A percentile compares a stretch with the other conserved stretches of the same genome.
Conservation (phyloP, 2,113 vertebrate genomes). For the Chauna torquata region DNA sequence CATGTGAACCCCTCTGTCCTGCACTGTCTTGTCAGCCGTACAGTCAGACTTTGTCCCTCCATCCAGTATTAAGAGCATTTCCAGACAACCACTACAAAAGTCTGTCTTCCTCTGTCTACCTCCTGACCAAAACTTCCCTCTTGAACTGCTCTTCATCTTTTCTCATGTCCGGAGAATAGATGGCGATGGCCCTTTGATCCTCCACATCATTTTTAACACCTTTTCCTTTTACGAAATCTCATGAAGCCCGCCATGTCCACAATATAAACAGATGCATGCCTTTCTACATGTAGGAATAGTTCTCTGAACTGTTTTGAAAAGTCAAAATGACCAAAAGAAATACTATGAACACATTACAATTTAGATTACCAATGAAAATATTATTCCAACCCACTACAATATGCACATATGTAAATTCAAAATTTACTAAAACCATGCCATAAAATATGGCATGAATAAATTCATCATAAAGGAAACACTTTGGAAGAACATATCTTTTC, state of each 20-base stretch:
- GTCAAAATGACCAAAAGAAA: background rate
- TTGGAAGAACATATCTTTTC: background rate
- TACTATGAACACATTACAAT: background rate
- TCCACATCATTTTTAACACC: background rate
- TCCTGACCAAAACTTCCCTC: background rate
- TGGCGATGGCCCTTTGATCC: fast-evolving
- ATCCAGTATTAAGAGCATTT: background rate
- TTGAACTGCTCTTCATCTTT: background rate
- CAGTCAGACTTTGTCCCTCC: background rate
- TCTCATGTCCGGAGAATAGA: background rate
- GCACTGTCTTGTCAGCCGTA: background rate
- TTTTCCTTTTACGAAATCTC: background rate
- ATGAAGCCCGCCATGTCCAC: background rate
- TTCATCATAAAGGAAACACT: too few species aligned
- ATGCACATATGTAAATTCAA: background rate
- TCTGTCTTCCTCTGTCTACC: background rate
- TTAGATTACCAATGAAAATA: background rate
- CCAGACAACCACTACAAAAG: background rate
- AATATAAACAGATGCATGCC: background rate
- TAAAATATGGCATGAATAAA: too few species aligned
- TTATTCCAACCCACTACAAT: background rate
- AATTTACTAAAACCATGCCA: background rate
- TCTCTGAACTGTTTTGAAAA: background rate
- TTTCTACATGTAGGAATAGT: background rate
- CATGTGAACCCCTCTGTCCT: background rate